phyloP scores from a whole-genome alignment of 2,888 invertebrate species.

The Cosmopolites sordidus region DNA sequence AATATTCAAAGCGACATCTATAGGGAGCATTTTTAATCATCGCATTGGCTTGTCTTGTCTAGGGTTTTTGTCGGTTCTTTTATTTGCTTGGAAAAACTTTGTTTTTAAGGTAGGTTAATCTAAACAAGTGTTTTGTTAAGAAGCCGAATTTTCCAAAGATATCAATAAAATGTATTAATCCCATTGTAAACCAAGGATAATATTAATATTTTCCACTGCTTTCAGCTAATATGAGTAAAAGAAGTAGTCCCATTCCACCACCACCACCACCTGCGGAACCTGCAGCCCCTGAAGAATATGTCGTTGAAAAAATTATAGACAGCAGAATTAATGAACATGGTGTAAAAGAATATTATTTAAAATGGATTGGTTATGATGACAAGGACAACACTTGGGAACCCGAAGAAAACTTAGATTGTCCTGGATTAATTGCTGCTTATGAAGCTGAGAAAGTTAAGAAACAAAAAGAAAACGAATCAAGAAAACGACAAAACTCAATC shows the following conservation, averaged over 20 bases:
- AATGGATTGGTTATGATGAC: constrained; percentile 77
- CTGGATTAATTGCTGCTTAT: constrained; percentile 80
- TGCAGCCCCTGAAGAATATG: constrained; percentile 74
- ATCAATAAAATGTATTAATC: too few relatives aligned
- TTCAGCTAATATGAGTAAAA: constrained; percentile 32
- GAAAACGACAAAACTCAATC: constrained; percentile 47
- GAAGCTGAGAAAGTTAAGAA: constrained; percentile 72
- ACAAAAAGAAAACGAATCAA: constrained; percentile 45
- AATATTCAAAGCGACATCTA: too few relatives aligned
- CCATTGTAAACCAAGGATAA: not conserved
- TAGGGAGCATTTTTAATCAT: too few relatives aligned
- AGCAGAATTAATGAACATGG: constrained; percentile 62
- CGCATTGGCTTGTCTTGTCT: too few relatives aligned
- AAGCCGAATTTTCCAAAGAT: too few relatives aligned
- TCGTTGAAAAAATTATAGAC: constrained; percentile 88
- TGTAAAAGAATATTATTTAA: constrained; percentile 55
- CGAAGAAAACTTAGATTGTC: constrained; percentile 74
- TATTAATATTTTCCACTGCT: not conserved
- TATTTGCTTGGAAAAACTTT: too few relatives aligned
- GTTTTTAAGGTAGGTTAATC: too few relatives aligned
- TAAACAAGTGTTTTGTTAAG: too few relatives aligned
- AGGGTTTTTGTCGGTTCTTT: too few relatives aligned
- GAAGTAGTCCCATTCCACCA: constrained; percentile 32
- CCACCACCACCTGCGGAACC: constrained; percentile 34
- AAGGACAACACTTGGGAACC: constrained; percentile 97